Conservation (phyloP, 2,797 vertebrate species). For the Arvicola amphibius region DNA sequence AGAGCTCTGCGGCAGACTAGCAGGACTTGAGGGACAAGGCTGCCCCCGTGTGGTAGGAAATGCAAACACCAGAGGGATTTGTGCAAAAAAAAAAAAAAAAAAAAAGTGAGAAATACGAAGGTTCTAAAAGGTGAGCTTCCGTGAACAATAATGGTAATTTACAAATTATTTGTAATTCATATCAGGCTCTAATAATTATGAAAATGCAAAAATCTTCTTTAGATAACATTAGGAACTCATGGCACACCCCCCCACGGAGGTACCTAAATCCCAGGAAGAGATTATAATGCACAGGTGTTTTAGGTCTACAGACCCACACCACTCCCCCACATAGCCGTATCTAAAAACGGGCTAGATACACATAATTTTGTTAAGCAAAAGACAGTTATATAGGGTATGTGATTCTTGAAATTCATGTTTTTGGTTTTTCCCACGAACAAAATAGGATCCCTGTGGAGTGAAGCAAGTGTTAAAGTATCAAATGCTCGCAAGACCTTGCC, state of each 20-base stretch:
- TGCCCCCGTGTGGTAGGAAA: constrained; percentile 79
- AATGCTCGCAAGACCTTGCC: not conserved
- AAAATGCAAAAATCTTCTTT: not conserved
- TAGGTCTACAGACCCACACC: not conserved
- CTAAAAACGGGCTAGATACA: not conserved
- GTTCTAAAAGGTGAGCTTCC: not conserved
- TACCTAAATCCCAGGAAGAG: not conserved
- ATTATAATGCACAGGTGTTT: not conserved
- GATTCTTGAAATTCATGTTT: not conserved
- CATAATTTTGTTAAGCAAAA: constrained; percentile 15
- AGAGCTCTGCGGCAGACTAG: not conserved
- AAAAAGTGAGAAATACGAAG: not conserved
- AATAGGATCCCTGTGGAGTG: not conserved
- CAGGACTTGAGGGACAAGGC: constrained; percentile 49
- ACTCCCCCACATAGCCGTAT: not conserved
- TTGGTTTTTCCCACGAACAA: not conserved
- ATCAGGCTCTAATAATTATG: not conserved
- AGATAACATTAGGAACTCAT: not conserved
- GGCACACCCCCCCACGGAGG: not conserved
- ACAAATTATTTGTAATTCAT: not conserved
- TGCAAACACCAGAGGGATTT: not conserved
- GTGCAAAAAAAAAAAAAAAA: not conserved
- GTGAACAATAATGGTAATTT: not conserved
- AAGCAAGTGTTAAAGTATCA: not conserved
- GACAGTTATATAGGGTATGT: not conserved